Percentiles rank a stretch among this genome's conserved stretches.
These are phyloP conservation scores for Uloborus diversus DNA, from an alignment of 1,140 invertebrate genomes.

Conservation along the genomic window DNA sequence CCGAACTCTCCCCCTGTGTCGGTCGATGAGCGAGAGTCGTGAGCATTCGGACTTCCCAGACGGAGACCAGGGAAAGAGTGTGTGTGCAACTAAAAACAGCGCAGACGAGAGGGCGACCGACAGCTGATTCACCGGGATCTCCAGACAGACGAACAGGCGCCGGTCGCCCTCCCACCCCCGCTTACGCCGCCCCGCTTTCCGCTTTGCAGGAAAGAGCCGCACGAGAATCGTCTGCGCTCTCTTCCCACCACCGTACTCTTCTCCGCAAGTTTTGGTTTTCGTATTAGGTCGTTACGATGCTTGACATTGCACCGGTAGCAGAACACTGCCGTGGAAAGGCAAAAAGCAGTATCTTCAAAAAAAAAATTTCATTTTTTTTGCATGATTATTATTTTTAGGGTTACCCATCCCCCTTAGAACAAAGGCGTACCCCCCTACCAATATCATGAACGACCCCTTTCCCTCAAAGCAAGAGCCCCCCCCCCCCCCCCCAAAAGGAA, in stretches of 20 bases:
- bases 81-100: not conserved
- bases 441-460: too few species aligned
- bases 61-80: not conserved
- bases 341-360: too few species aligned
- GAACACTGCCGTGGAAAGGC: too few species aligned
- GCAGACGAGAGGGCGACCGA: conserved; percentile 20
- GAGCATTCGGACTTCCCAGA: conserved; percentile 3
- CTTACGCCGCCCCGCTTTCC: not conserved
- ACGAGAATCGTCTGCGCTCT: not conserved
- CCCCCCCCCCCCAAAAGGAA: too few species aligned
- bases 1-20: not conserved
- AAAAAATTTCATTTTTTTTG: too few species aligned
- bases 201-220: not conserved
- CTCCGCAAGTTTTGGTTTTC: too few species aligned
- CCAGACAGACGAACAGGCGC: conserved; percentile 30
- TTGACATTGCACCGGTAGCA: too few species aligned
- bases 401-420: too few species aligned
- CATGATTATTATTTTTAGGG: too few species aligned
- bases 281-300: too few species aligned
- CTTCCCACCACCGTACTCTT: not conserved
- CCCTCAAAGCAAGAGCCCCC: too few species aligned
- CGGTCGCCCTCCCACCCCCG: not conserved
- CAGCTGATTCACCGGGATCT: conserved; percentile 7
- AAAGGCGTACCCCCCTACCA: too few species aligned
- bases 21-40: conserved; percentile 10